These are phyloP conservation scores for Orius laevigatus DNA, from an alignment of 1,140 invertebrate species.

Conservation along the genomic window DNA sequence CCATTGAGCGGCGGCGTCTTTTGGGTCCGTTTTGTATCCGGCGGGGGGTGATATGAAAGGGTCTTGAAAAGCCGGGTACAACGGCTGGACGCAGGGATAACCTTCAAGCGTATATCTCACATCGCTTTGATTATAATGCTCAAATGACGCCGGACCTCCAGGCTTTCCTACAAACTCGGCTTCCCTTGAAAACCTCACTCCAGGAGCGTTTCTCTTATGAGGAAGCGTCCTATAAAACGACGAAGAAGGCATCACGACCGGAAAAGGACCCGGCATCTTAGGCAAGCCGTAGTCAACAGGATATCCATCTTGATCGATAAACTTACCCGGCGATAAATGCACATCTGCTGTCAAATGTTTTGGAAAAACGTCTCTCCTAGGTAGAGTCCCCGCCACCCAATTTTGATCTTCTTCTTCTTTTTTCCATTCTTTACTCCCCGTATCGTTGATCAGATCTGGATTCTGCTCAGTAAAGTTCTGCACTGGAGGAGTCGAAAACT, in stretches of 20 bases:
- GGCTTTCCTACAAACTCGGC: constrained; percentile 45
- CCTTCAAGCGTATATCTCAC: constrained; percentile 62
- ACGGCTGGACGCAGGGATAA: constrained; percentile 39
- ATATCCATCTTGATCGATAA: constrained; percentile 56
- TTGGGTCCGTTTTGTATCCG: constrained; percentile 37
- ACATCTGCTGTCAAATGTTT: constrained; percentile 44
- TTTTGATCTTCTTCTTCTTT: constrained; percentile 8
- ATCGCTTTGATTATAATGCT: constrained; percentile 36
- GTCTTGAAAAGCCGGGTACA: constrained; percentile 23
- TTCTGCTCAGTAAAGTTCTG: constrained; percentile 42
- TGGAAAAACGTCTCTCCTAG: constrained; percentile 18
- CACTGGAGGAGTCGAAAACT: constrained; percentile 20
- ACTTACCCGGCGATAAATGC: constrained; percentile 45
- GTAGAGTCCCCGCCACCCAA: constrained; percentile 19
- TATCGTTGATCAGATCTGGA: constrained; percentile 58
- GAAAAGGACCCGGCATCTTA: constrained; percentile 32
- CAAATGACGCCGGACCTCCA: constrained; percentile 28
- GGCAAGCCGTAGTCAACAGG: constrained; percentile 63
- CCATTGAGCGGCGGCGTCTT: constrained; percentile 21
- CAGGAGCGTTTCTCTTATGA: constrained; percentile 41
- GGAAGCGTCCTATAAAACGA: constrained; percentile 50
- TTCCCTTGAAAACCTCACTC: constrained; percentile 44
- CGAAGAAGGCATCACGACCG: constrained; percentile 26
- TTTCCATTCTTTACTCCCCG: constrained; percentile 44
- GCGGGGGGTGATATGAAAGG: constrained; percentile 52